Conservation (phyloP, 2,888 invertebrate species). For the Sycophila texana region DNA sequence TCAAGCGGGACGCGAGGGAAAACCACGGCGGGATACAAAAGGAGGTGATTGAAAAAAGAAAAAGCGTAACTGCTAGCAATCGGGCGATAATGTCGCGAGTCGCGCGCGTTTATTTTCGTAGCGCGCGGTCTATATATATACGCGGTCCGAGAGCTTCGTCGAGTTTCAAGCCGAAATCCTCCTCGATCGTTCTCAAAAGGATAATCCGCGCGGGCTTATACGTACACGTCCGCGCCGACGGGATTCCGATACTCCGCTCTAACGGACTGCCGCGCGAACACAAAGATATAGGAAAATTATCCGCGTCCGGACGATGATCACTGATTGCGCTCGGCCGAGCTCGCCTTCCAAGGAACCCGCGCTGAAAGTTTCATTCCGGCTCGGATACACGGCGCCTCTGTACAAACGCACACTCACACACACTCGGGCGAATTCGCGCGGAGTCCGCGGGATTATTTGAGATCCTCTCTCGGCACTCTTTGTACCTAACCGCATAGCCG, state of each 20-base stretch:
- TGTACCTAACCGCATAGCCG: background rate
- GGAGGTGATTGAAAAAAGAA: background rate
- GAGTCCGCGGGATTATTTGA: conserved; percentile 16
- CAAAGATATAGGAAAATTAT: conserved; percentile 36
- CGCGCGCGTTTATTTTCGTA: conserved; percentile 29
- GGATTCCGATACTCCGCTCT: background rate
- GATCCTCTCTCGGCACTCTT: conserved; percentile 2
- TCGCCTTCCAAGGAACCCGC: background rate
- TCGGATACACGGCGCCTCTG: background rate
- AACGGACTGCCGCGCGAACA: conserved; percentile 12
- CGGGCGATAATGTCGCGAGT: conserved; percentile 26
- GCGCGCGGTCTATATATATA: background rate
- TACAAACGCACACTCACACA: background rate
- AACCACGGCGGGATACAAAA: background rate
- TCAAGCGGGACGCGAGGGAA: background rate
- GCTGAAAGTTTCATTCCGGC: background rate
- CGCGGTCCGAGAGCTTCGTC: conserved; percentile 3
- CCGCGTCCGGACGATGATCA: conserved; percentile 25
- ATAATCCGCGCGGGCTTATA: conserved; percentile 45
- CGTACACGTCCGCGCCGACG: background rate
- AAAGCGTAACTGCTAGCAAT: background rate
- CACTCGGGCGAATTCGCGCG: background rate
- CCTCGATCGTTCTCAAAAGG: conserved; percentile 46
- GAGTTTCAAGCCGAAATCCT: conserved; percentile 35
- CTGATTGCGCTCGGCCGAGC: conserved; percentile 8